These are phyloP conservation scores for Macrosoma leucophasiata DNA, from an alignment of 2,888 invertebrate genomes.

Conservation along the genomic window DNA sequence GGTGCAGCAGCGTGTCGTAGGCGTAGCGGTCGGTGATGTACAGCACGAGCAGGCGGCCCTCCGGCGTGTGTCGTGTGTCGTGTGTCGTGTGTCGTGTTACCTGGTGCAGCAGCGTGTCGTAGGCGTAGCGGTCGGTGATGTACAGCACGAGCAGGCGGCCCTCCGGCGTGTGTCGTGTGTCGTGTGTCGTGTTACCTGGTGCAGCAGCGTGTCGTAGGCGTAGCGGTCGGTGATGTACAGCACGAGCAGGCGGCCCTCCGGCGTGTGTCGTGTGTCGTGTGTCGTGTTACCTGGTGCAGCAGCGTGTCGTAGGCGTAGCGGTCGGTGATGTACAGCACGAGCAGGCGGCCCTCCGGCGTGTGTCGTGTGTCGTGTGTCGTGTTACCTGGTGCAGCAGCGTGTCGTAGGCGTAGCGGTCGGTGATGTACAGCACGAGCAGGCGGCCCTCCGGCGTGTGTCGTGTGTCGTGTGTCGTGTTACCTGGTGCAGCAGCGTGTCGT, in stretches of 20 bases:
- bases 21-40: conserved; percentile 99
- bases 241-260: conserved; percentile 92
- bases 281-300: conserved; percentile 90
- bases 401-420: conserved; percentile 98
- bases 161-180: conserved; percentile 87
- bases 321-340: conserved; percentile 99
- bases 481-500: conserved; percentile 96
- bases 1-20: conserved; percentile 96
- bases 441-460: conserved; percentile 90
- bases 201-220: conserved; percentile 97
- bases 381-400: conserved; percentile 93
- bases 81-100: too few species aligned
- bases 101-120: conserved; percentile 96
- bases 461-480: too few species aligned
- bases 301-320: conserved; percentile 98
- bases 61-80: too few species aligned
- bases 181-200: too few species aligned
- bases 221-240: conserved; percentile 99
- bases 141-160: conserved; percentile 95
- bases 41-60: conserved; percentile 93
- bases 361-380: too few species aligned
- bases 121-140: conserved; percentile 99
- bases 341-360: conserved; percentile 87
- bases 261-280: too few species aligned
- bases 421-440: conserved; percentile 97